phyloP scores from a whole-genome alignment of 1,140 invertebrate species.

The Camponotus vicinus region DNA sequence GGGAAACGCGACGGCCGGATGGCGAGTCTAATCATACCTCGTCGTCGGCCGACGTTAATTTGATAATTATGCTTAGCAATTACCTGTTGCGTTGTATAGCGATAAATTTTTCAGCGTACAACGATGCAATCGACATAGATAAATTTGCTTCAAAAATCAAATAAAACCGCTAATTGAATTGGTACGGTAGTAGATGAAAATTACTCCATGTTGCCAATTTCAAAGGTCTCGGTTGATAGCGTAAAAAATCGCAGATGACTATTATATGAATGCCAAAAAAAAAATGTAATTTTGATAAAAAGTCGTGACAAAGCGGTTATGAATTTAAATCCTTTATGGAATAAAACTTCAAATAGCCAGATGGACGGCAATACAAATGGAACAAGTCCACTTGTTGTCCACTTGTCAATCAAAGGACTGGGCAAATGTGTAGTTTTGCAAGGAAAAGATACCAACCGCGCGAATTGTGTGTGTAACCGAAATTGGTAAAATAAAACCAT shows the following conservation, averaged over 20 bases:
- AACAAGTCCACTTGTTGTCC: slow-evolving; percentile 31
- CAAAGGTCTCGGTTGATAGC: neutral
- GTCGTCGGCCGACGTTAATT: slow-evolving; percentile 31
- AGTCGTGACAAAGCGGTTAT: neutral
- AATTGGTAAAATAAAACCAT: slow-evolving; percentile 37
- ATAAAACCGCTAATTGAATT: neutral
- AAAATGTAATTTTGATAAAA: slow-evolving; percentile 7
- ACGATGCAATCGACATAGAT: neutral
- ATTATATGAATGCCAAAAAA: neutral
- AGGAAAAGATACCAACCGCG: slow-evolving; percentile 32
- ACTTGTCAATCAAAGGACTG: slow-evolving; percentile 55
- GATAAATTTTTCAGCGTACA: slow-evolving; percentile 6
- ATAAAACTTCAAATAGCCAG: slow-evolving; percentile 18
- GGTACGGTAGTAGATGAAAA: neutral
- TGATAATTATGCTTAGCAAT: slow-evolving; percentile 45
- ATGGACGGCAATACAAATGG: slow-evolving; percentile 37
- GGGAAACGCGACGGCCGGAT: slow-evolving; percentile 25
- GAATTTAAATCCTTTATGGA: slow-evolving; percentile 41
- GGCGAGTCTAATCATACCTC: slow-evolving; percentile 43
- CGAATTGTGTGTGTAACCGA: slow-evolving; percentile 15
- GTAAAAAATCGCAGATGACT: neutral
- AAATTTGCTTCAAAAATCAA: neutral
- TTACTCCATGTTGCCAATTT: neutral
- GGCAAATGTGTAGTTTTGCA: slow-evolving; percentile 27
- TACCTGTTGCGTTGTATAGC: slow-evolving; percentile 44